Conservation (phyloP, 2,797 vertebrate genomes). For the Apodemus agrarius region DNA sequence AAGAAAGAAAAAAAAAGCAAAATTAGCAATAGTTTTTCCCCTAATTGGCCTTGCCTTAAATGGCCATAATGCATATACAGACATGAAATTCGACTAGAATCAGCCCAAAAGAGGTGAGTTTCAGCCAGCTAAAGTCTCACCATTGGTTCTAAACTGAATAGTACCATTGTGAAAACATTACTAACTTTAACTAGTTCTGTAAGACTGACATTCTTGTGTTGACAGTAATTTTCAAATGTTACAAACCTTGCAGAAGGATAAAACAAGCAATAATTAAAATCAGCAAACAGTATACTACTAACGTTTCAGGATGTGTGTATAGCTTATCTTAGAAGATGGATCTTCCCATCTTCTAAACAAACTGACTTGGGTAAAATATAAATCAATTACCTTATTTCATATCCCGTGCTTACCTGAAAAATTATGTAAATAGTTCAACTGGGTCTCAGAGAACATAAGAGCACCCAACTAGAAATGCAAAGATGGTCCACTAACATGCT, state of each 20-base stretch:
- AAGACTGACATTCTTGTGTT: slow-evolving; percentile 26
- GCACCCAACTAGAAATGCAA: slow-evolving; percentile 6
- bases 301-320: slow-evolving; percentile 2
- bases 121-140: background rate
- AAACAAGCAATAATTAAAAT: slow-evolving; percentile 52
- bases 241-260: slow-evolving; percentile 40
- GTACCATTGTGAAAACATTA: slow-evolving; percentile 40
- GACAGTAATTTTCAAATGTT: slow-evolving; percentile 43
- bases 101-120: background rate
- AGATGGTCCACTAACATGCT: background rate
- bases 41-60: slow-evolving; percentile 9
- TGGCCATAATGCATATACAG: background rate
- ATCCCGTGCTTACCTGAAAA: slow-evolving; percentile 35
- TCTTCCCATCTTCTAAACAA: background rate
- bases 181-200: background rate
- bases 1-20: background rate
- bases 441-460: background rate
- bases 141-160: slow-evolving; percentile 28
- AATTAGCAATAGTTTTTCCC: slow-evolving; percentile 51
- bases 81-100: slow-evolving; percentile 33
- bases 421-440: background rate
- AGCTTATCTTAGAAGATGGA: slow-evolving; percentile 1
- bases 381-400: background rate
- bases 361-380: slow-evolving; percentile 16
- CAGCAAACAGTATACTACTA: slow-evolving; percentile 22